A percentile compares a stretch with the other conserved stretches of the same genome.
phyloP scores from a whole-genome alignment of 2,797 vertebrate species.

The Pterois miles region DNA sequence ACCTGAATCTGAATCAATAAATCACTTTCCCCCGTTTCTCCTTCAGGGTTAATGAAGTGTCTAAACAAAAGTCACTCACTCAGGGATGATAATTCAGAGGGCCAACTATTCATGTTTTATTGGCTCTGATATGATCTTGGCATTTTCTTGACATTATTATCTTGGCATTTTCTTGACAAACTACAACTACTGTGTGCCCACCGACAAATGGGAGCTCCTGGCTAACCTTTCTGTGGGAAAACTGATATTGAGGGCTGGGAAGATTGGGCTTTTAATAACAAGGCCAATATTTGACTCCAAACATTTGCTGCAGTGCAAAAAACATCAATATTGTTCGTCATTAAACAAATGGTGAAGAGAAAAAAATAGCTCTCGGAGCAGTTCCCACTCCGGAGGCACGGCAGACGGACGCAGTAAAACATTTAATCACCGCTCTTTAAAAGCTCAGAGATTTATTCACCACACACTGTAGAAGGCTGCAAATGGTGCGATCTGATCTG shows the following conservation, averaged over 20 bases:
- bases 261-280: conserved; percentile 64
- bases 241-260: conserved; percentile 32
- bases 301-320: conserved; percentile 32
- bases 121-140: conserved; percentile 44
- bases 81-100: conserved; percentile 11
- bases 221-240: conserved; percentile 49
- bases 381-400: conserved; percentile 31
- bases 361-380: conserved; percentile 32
- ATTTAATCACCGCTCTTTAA: conserved; percentile 72
- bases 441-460: conserved; percentile 71
- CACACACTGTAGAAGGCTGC: conserved; percentile 42
- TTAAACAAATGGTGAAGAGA: conserved; percentile 55
- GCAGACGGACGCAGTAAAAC: conserved; percentile 67
- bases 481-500: conserved; percentile 64
- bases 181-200: background rate
- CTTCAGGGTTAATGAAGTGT: background rate
- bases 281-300: conserved; percentile 54
- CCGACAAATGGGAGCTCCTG: background rate
- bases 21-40: conserved; percentile 7
- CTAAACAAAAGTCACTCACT: conserved; percentile 2
- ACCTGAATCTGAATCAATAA: background rate
- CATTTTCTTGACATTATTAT: conserved; percentile 58
- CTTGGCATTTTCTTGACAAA: conserved; percentile 40
- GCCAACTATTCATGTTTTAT: conserved; percentile 32
- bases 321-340: conserved; percentile 48